phyloP scores from a whole-genome alignment of 2,888 invertebrate genomes.

The Dioctria linearis region DNA sequence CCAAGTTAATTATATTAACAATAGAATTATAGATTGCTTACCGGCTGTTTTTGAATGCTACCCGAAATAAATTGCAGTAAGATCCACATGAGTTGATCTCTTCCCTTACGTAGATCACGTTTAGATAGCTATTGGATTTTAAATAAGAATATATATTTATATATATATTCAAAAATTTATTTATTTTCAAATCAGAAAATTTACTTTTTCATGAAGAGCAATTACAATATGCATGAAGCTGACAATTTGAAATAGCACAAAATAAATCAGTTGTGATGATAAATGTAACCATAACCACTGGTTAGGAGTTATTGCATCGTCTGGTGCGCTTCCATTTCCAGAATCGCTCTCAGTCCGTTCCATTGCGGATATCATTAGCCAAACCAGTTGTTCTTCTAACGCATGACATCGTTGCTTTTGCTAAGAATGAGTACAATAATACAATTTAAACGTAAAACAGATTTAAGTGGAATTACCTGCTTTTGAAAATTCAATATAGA shows the following conservation, averaged over 20 bases:
- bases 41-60: conserved; percentile 94
- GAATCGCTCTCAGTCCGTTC: conserved; percentile 86
- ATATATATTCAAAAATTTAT: neutral
- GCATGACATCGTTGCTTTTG: conserved; percentile 90
- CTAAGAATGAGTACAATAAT: conserved; percentile 64
- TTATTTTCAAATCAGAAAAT: neutral
- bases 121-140: conserved; percentile 75
- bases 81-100: conserved; percentile 99
- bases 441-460: conserved; percentile 35
- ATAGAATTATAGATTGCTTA: conserved; percentile 67
- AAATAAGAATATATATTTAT: conserved; percentile 49
- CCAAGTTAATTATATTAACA: neutral
- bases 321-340: conserved; percentile 72
- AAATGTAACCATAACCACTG: conserved; percentile 94
- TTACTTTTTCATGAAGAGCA: conserved; percentile 87
- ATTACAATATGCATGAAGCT: conserved; percentile 94
- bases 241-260: conserved; percentile 94
- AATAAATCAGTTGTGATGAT: conserved; percentile 94
- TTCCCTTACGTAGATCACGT: conserved; percentile 87
- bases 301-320: conserved; percentile 68
- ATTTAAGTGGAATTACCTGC: conserved; percentile 74
- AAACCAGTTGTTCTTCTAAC: conserved; percentile 93
- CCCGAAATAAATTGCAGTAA: conserved; percentile 97
- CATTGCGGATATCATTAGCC: conserved; percentile 92
- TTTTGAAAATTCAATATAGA: conserved; percentile 95